Conservation (phyloP, 1,140 invertebrate species). For the Varroa destructor region DNA sequence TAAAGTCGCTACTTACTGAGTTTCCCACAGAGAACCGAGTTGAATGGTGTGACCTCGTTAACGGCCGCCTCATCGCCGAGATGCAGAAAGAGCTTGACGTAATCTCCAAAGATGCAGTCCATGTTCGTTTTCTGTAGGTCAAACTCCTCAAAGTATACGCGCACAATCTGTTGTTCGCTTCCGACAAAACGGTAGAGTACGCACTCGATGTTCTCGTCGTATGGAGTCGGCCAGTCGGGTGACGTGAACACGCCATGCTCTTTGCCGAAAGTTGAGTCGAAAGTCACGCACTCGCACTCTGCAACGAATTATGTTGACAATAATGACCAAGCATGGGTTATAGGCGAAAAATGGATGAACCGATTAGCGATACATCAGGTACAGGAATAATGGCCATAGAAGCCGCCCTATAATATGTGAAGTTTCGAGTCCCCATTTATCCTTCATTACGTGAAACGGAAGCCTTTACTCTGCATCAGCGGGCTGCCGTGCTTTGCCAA, state of each 20-base stretch:
- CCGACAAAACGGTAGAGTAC: constrained; percentile 71
- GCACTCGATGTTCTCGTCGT: constrained; percentile 59
- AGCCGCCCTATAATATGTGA: too few species aligned
- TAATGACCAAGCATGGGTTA: too few species aligned
- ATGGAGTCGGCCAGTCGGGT: constrained; percentile 62
- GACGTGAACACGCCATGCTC: constrained; percentile 64
- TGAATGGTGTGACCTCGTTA: constrained; percentile 63
- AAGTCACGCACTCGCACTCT: constrained; percentile 68
- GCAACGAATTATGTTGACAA: constrained; percentile 36
- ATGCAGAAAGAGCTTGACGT: constrained; percentile 63
- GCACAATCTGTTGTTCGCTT: constrained; percentile 59
- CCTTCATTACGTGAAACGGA: too few species aligned
- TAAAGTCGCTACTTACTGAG: constrained; percentile 37
- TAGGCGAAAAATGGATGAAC: too few species aligned
- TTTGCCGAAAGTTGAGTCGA: constrained; percentile 61
- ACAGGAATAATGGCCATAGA: too few species aligned
- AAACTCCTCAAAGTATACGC: constrained; percentile 64
- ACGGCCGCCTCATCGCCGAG: constrained; percentile 51
- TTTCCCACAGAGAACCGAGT: constrained; percentile 56
- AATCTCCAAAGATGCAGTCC: constrained; percentile 56
- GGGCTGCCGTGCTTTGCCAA: too few species aligned
- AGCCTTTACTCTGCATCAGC: too few species aligned
- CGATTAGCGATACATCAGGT: too few species aligned
- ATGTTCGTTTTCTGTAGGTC: constrained; percentile 46
- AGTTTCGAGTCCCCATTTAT: too few species aligned